phyloP scores from a whole-genome alignment of 2,113 vertebrate species.

The Chitala chitala region DNA sequence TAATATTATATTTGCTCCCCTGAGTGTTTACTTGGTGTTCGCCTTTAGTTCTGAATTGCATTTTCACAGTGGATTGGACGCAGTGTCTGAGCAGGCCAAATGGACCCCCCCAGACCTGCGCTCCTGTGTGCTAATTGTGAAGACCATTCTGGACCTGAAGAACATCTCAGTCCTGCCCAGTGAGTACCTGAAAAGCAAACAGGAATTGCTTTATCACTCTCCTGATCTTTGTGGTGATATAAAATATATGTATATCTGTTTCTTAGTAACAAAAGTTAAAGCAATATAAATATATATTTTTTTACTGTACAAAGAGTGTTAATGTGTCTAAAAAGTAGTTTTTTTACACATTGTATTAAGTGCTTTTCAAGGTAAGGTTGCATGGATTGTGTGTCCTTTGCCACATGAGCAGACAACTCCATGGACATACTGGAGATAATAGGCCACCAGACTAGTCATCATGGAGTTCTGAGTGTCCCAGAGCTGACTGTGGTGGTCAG shows the following conservation, averaged over 20 bases:
- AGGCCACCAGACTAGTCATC: constrained; percentile 39
- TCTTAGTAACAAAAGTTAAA: neutral
- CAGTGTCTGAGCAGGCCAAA: constrained; percentile 37
- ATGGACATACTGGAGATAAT: constrained; percentile 56
- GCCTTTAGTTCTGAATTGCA: constrained; percentile 1
- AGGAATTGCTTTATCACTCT: too few species aligned
- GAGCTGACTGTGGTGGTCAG: constrained; percentile 54
- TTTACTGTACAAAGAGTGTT: too few species aligned
- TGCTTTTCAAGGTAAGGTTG: neutral
- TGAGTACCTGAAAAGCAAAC: constrained; percentile 42
- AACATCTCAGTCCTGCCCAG: constrained; percentile 61
- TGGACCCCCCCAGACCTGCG: constrained; percentile 63
- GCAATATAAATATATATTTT: too few species aligned
- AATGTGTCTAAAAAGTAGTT: too few species aligned
- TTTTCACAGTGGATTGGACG: constrained; percentile 46
- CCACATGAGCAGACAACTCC: constrained; percentile 48
- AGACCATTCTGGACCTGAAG: constrained; percentile 43
- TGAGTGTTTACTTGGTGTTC: too few species aligned
- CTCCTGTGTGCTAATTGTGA: constrained; percentile 8
- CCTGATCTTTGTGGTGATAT: too few species aligned
- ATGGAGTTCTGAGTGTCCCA: constrained; percentile 33
- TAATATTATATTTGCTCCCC: neutral
- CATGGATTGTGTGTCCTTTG: neutral
- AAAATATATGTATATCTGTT: neutral
- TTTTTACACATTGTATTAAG: neutral